These are phyloP conservation scores for Psettodes erumei DNA, from an alignment of 2,113 vertebrate genomes.

Conservation along the genomic window DNA sequence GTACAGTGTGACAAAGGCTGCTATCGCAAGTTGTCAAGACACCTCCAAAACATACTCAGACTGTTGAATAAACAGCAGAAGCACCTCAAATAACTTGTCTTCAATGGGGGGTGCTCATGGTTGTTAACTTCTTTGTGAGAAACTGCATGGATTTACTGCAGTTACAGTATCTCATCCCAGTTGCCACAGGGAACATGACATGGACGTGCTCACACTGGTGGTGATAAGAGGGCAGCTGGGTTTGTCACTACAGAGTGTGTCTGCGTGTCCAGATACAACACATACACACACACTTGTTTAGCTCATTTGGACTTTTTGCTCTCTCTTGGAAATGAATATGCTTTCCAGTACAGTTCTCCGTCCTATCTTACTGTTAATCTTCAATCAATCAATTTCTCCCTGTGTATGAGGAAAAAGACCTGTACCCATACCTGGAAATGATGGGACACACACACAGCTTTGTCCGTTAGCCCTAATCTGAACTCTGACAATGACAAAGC, in stretches of 20 bases:
- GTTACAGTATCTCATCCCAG: constrained; percentile 10
- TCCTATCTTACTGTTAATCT: too few species aligned
- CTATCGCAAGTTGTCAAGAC: not conserved
- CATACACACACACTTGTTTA: not conserved
- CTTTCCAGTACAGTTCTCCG: not conserved
- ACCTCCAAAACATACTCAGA: not conserved
- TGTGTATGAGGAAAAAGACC: not conserved
- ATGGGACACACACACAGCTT: constrained; percentile 6
- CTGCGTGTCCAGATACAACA: not conserved
- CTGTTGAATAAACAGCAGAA: not conserved
- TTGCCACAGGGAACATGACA: constrained; percentile 32
- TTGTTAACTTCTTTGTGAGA: constrained; percentile 19
- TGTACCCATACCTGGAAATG: not conserved
- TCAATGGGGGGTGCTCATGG: too few species aligned
- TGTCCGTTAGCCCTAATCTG: constrained; percentile 70
- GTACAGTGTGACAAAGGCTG: constrained; percentile 25
- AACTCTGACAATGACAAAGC: constrained; percentile 54
- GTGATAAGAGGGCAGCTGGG: constrained; percentile 37
- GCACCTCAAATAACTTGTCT: not conserved
- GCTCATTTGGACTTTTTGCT: not conserved
- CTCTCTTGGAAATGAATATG: not conserved
- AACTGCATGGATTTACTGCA: constrained; percentile 13
- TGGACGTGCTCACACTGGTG: not conserved
- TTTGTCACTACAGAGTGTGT: not conserved
- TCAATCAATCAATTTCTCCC: not conserved